Base-by-base conservation (phyloP, 37 sponge, comb jelly and placozoan genomes). In the Haliclona indistincta region DNA sequence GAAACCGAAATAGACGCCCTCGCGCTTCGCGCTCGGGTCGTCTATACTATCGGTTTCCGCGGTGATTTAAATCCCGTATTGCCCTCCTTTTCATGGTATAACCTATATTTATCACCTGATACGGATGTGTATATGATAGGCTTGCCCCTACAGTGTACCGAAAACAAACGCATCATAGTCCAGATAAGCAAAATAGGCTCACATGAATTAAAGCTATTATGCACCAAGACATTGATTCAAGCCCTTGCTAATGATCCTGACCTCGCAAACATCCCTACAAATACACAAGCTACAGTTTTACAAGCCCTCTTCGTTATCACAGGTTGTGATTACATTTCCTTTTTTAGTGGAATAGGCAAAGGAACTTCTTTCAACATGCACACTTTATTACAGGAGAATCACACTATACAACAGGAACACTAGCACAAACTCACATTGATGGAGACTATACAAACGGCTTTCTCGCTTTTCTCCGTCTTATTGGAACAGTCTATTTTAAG, bases 301-400 rank as follows among this genome's bases (percentile, higher is more conserved):
- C 75, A 74, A 74, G 38, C 43, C 4, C 17, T 74, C 11, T 64
- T 38, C 38, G 43, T 76, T 2, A 44, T 37, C 2, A 64, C 77
- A 35, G 77, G 77, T 20, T 76, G 77, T 38, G 77, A 76, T 34
- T 76, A 76, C 53, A 65, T 64, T 19, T 76, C 77, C 15, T 76
- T 39, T 43, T 76, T 76, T 23, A 41, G 30, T 1, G 37, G 43
- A 1, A 45, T 76, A 32, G 77, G 77, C 32, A 63, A 76, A 43
- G 64, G 35, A 2, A 36, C 2, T 36, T 76, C 26, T 76, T 11
- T 8, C 77, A 76, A 34, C 44, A 76, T 76, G 66, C 66, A 20
- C 13, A 19, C 1, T 76, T 76, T 43, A 64, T 76, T 43, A 64
- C 77, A 25, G 51, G 53, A 15, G 38, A 63, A 1, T 26, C 13